Evolutionary conservation across 2,888 invertebrate species (phyloP).

Genomic region (Buathra laborator): DNA sequence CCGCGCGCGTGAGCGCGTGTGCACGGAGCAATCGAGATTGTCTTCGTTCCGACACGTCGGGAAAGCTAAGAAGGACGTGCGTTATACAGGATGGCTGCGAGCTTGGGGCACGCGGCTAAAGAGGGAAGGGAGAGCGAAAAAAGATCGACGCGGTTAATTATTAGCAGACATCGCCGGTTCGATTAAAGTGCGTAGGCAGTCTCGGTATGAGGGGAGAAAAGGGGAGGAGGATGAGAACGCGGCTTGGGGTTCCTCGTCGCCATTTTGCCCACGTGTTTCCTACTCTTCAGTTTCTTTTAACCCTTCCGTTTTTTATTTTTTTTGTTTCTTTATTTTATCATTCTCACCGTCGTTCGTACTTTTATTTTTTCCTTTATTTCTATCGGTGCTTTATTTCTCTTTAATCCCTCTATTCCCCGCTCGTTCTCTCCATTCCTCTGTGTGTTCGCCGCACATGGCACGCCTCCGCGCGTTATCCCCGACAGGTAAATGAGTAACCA

Average conservation of each 20-base stretch:
- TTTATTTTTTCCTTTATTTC: slow-evolving; percentile 10
- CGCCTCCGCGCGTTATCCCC: slow-evolving; percentile 63
- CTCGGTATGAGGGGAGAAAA: slow-evolving; percentile 35
- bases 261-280: slow-evolving; percentile 47
- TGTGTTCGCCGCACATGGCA: slow-evolving; percentile 49
- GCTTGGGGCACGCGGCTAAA: slow-evolving; percentile 39
- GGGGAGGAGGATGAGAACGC: slow-evolving; percentile 31
- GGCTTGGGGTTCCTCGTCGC: slow-evolving; percentile 40
- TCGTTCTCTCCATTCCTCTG: slow-evolving; percentile 32
- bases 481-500: slow-evolving; percentile 70
- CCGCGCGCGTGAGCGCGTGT: slow-evolving; percentile 1
- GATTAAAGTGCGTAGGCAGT: slow-evolving; percentile 69
- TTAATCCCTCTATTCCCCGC: slow-evolving; percentile 43
- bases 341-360: slow-evolving; percentile 4
- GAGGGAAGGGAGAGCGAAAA: slow-evolving; percentile 5
- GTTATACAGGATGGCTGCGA: slow-evolving; percentile 32
- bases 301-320: slow-evolving; percentile 9
- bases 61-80: slow-evolving; percentile 60
- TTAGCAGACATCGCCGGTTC: slow-evolving; percentile 68
- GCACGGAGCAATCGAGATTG: slow-evolving; percentile 66
- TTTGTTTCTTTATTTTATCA: background rate
- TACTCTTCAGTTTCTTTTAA: slow-evolving; percentile 47
- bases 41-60: slow-evolving; percentile 65
- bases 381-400: slow-evolving; percentile 44
- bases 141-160: slow-evolving; percentile 63